These are phyloP conservation scores for Selenia dentaria DNA, from an alignment of 2,888 invertebrate species.

Conservation along the genomic window DNA sequence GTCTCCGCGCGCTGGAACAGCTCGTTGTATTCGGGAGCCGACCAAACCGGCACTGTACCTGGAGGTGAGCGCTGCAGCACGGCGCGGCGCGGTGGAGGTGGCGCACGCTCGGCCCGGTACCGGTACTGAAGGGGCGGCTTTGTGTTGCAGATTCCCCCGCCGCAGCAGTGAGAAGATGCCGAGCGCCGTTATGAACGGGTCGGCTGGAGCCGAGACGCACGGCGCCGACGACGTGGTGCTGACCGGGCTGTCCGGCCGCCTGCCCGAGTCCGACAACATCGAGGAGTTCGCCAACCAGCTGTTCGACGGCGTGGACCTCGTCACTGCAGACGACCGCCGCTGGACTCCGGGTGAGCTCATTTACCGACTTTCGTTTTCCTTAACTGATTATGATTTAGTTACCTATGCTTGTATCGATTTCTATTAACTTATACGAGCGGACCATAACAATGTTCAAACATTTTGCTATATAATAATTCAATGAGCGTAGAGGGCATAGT, in stretches of 20 bases:
- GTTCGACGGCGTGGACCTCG: slow-evolving; percentile 95
- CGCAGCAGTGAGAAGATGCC: slow-evolving; percentile 54
- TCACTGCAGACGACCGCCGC: slow-evolving; percentile 95
- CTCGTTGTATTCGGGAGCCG: slow-evolving; percentile 18
- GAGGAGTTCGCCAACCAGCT: slow-evolving; percentile 97
- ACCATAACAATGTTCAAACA: too few relatives aligned
- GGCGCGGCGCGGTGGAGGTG: neutral
- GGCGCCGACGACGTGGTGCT: slow-evolving; percentile 89
- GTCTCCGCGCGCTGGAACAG: neutral
- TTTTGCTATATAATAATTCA: too few relatives aligned
- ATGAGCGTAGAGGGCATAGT: too few relatives aligned
- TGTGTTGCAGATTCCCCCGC: slow-evolving; percentile 48
- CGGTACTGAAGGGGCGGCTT: slow-evolving; percentile 22
- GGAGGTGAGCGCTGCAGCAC: slow-evolving; percentile 7
- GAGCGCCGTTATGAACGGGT: slow-evolving; percentile 63
- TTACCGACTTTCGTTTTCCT: neutral
- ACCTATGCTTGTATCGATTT: too few relatives aligned
- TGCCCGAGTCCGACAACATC: slow-evolving; percentile 96
- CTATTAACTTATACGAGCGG: too few relatives aligned
- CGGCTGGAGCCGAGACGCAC: slow-evolving; percentile 37
- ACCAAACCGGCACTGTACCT: neutral
- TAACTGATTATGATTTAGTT: too few relatives aligned
- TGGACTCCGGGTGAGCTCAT: slow-evolving; percentile 91
- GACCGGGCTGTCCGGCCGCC: slow-evolving; percentile 93
- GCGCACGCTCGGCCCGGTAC: slow-evolving; percentile 20